Evolutionary conservation across 1,140 invertebrate species (phyloP).

Genomic region (Charaxes varanes): DNA sequence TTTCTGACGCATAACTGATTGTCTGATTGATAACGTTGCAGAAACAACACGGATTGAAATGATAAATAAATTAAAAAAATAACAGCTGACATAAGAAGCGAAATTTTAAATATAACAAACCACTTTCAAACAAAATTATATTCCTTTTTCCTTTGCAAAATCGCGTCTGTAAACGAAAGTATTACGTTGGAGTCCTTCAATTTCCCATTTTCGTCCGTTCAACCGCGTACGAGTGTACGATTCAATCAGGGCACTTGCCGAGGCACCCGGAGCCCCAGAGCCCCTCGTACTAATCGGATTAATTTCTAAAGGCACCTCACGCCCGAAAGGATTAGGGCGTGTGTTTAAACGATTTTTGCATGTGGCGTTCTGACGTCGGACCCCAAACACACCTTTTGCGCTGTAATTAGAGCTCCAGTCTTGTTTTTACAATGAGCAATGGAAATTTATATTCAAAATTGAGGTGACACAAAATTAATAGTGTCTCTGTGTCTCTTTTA

Average conservation of each 20-base stretch:
- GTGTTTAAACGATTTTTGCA: constrained; percentile 65
- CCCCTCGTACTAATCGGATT: constrained; percentile 61
- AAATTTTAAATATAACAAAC: too few relatives aligned
- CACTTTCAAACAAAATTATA: too few relatives aligned
- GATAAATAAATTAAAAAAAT: too few relatives aligned
- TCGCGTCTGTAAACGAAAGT: too few relatives aligned
- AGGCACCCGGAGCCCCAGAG: constrained; percentile 23
- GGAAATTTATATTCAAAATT: constrained; percentile 55
- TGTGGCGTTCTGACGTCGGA: constrained; percentile 50
- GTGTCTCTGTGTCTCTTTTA: too few relatives aligned
- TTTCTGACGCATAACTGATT: too few relatives aligned
- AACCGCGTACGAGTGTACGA: constrained; percentile 4
- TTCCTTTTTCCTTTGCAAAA: too few relatives aligned
- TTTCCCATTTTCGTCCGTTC: constrained; percentile 5
- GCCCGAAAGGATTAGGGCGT: constrained; percentile 36
- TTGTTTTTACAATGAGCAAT: constrained; percentile 54
- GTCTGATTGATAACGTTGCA: too few relatives aligned
- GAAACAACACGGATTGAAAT: too few relatives aligned
- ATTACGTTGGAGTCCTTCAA: too few relatives aligned
- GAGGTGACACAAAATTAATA: too few relatives aligned
- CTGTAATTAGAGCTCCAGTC: constrained; percentile 43
- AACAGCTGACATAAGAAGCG: too few relatives aligned
- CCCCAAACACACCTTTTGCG: constrained; percentile 42
- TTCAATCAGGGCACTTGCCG: constrained; percentile 19
- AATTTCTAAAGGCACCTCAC: constrained; percentile 51